These are phyloP conservation scores for Schlechtendalia chinensis DNA, from an alignment of 1,140 invertebrate species.

Conservation along the genomic window DNA sequence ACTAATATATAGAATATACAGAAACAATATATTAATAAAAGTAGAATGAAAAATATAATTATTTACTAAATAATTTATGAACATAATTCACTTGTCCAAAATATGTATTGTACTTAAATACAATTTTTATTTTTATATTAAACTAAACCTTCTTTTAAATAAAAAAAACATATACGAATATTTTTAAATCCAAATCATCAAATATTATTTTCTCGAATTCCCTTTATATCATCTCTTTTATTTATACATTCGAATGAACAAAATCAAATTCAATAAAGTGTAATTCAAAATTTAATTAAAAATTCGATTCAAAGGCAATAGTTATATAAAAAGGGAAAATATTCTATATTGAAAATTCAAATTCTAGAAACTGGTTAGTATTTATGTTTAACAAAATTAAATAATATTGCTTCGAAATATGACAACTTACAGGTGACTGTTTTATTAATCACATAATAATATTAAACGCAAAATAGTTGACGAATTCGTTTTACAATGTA, in stretches of 20 bases:
- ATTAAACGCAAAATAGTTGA: neutral
- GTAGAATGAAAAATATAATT: too few relatives aligned
- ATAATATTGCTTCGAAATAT: neutral
- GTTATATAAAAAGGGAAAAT: neutral
- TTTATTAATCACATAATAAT: neutral
- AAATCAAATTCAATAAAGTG: neutral
- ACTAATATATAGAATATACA: too few relatives aligned
- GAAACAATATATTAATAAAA: too few relatives aligned
- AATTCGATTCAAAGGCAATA: neutral
- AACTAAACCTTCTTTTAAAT: neutral
- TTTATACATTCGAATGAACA: neutral
- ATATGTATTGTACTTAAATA: neutral
- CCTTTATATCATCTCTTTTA: neutral
- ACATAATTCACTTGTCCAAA: too few relatives aligned
- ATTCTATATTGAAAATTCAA: neutral
- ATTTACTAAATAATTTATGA: too few relatives aligned
- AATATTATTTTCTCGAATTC: neutral
- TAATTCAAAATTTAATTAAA: constrained; percentile 15
- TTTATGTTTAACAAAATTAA: neutral
- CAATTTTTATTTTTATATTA: neutral
- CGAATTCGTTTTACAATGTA: neutral
- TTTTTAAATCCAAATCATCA: neutral
- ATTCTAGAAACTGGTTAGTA: neutral
- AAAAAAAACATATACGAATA: neutral
- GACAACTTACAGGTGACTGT: neutral